Conservation (phyloP, 2,888 invertebrate genomes). For the Apotomis betuletana region DNA sequence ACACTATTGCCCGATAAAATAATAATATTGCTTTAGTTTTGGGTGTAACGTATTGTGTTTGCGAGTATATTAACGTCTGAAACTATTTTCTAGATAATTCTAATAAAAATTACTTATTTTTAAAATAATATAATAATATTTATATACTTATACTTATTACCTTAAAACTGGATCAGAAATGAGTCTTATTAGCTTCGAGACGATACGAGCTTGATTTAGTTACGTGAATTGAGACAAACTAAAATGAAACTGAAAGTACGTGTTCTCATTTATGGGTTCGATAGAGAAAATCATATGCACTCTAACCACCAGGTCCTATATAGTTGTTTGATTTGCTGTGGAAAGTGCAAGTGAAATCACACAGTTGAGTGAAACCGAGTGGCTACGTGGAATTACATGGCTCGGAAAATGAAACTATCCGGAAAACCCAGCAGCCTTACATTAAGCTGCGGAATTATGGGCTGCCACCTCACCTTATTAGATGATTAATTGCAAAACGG, state of each 20-base stretch:
- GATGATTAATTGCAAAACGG: constrained; percentile 31
- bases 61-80: background rate
- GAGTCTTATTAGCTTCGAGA: background rate
- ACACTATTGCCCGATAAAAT: constrained; percentile 3
- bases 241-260: constrained; percentile 4
- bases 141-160: too few species aligned
- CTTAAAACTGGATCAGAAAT: background rate
- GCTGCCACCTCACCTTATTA: constrained; percentile 33
- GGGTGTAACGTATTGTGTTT: background rate
- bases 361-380: constrained; percentile 47
- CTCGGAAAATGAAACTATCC: constrained; percentile 37
- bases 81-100: background rate
- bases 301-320: constrained; percentile 25
- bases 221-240: background rate
- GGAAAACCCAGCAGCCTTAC: constrained; percentile 37
- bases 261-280: background rate
- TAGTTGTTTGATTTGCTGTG: constrained; percentile 38
- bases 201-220: background rate
- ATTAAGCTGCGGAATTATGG: constrained; percentile 26
- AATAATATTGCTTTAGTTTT: background rate
- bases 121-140: too few species aligned
- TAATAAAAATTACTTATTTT: background rate
- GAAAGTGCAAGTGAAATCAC: constrained; percentile 54
- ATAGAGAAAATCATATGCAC: constrained; percentile 17
- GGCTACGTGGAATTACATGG: constrained; percentile 43